Percentiles rank a stretch among this genome's conserved stretches.
Conservation (phyloP, 2,113 vertebrate species). For the Pitta sordida region DNA sequence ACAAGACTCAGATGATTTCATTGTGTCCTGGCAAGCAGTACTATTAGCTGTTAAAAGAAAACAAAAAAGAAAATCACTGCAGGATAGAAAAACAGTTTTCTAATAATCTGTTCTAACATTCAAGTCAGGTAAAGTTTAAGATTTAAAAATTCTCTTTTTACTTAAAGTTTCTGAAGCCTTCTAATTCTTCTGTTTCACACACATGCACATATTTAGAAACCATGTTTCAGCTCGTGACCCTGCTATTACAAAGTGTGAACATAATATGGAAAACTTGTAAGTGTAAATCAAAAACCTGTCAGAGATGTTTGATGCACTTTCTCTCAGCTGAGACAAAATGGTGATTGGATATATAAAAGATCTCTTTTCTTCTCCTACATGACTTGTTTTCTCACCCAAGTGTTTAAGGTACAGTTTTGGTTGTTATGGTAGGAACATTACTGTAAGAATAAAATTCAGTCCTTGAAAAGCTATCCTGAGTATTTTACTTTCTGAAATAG, state of each 20-base stretch:
- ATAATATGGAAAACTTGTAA: not conserved
- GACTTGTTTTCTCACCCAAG: not conserved
- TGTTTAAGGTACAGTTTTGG: not conserved
- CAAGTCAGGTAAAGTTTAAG: not conserved
- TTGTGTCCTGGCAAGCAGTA: not conserved
- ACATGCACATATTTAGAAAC: accelerated
- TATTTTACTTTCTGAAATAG: not conserved
- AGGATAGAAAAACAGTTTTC: not conserved
- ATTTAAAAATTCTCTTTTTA: not conserved
- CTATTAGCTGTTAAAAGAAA: not conserved
- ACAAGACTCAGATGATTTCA: constrained; percentile 11
- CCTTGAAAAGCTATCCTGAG: not conserved
- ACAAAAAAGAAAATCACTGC: not conserved
- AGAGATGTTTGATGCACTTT: not conserved
- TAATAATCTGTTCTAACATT: not conserved
- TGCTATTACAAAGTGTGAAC: not conserved
- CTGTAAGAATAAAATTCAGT: not conserved
- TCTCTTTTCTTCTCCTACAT: not conserved
- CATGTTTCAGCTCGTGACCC: not conserved
- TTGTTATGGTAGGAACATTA: not conserved
- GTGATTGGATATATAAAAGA: not conserved
- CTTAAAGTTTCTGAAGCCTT: not conserved
- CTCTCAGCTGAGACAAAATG: not conserved
- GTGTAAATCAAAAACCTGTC: not conserved
- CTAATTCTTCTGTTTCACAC: not conserved